Percentiles rank a stretch among this genome's conserved stretches.
Evolutionary conservation across 2,888 invertebrate species (phyloP).

Genomic region (Epistrophe grossulariae): DNA sequence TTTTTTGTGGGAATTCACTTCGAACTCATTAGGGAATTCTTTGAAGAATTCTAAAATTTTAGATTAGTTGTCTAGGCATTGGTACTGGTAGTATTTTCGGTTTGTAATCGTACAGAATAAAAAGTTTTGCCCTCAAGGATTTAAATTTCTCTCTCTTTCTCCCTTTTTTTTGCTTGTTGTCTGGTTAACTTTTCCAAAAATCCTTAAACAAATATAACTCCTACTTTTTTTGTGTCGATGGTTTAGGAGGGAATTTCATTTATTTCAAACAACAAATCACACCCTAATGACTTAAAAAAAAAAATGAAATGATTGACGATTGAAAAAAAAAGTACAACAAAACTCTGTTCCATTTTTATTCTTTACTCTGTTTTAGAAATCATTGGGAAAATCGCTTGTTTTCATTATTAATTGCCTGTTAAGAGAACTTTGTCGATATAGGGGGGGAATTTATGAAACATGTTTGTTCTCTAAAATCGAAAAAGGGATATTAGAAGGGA

Average conservation of each 20-base stretch:
- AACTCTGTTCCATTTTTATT: conserved; percentile 25
- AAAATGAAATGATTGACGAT: conserved; percentile 63
- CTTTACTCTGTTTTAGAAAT: conserved; percentile 21
- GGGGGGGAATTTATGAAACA: conserved; percentile 21
- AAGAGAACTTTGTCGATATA: conserved; percentile 39
- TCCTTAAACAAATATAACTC: not conserved
- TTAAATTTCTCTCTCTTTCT: not conserved
- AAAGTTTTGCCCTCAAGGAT: conserved; percentile 10
- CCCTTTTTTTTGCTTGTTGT: too few species aligned
- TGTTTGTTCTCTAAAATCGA: not conserved
- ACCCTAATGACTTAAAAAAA: conserved; percentile 65
- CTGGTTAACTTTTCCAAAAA: not conserved
- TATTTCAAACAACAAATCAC: conserved; percentile 56
- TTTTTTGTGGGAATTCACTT: conserved; percentile 50
- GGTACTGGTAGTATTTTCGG: too few species aligned
- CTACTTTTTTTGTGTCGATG: not conserved
- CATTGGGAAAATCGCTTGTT: conserved; percentile 38
- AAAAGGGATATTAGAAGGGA: conserved; percentile 5
- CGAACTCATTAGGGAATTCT: conserved; percentile 52
- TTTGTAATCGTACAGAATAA: not conserved
- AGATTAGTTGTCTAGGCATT: not conserved
- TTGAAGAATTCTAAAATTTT: conserved; percentile 1
- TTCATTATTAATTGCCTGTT: conserved; percentile 67
- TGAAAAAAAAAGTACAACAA: not conserved
- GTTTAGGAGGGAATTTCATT: not conserved